Evolutionary conservation across 2,113 vertebrate species (phyloP).

Genomic region (Pelusios castaneus): DNA sequence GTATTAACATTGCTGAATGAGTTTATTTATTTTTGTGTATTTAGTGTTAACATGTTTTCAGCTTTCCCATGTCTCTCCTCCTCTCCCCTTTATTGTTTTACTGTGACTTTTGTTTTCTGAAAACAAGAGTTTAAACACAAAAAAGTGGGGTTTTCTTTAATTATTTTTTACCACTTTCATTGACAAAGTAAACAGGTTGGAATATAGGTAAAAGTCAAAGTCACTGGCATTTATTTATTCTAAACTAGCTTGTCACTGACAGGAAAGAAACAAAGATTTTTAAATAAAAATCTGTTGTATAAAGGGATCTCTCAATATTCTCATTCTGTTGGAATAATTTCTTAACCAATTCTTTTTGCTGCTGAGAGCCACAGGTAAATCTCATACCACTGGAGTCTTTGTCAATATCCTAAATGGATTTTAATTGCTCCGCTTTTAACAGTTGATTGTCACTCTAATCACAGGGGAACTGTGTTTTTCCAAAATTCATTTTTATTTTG

Average conservation of each 20-base stretch:
- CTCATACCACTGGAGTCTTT: neutral
- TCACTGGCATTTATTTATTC: rapidly evolving
- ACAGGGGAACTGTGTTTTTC: neutral
- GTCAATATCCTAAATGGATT: neutral
- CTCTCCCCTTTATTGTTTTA: neutral
- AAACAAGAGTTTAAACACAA: neutral
- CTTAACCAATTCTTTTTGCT: neutral
- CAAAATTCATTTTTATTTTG: neutral
- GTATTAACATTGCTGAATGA: neutral
- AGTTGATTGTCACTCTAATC: neutral
- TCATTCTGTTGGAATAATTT: neutral
- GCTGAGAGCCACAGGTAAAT: neutral
- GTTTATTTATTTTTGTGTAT: neutral
- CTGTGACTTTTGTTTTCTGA: neutral
- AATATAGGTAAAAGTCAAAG: neutral
- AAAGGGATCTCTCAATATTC: neutral
- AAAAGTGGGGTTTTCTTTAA: neutral
- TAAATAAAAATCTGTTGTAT: neutral
- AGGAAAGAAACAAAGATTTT: neutral
- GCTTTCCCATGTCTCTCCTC: rapidly evolving
- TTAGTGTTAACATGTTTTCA: rapidly evolving
- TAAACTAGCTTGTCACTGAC: neutral
- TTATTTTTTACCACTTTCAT: neutral
- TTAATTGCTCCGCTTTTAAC: neutral
- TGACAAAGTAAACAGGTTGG: neutral